Base-by-base conservation (phyloP, 2,797 vertebrate genomes). In the Coreius guichenoti region DNA sequence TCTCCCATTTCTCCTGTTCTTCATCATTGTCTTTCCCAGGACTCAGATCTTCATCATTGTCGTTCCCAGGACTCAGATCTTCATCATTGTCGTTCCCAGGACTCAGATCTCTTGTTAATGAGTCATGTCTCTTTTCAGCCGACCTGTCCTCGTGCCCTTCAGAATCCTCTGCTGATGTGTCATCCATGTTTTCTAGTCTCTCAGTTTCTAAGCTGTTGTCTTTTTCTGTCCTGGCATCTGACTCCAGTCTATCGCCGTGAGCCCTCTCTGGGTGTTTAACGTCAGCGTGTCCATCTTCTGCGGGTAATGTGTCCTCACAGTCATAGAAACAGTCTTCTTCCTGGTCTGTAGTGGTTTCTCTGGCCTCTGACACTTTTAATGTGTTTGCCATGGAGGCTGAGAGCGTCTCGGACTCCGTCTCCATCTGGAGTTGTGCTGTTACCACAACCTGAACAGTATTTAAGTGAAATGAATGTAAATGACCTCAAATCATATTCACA, bases 271-370 rank as follows among this genome's bases (percentile, higher is more conserved):
- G 45, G 31, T 19, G n/a, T 31, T 79, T 87, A 49, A 33, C 4
- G 1, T 39, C 61, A 16, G 21, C 43, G 29, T 78, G 31, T 88
- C 63, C 74, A 36, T 51, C 58, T 39, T 83, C 83, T 77, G 81
- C 86, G 49, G 94, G 94, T 86, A 96, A 91, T 12, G 91, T 94
- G 85, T 97, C 96, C 0, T 91, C 92, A 80, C 96, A 96, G 93
- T 97, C 97, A 81, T 95, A 97, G 93, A 97, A 99, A 84, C 85
- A 72, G n/a, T 96, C 95, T n/a, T 96, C 95, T 3, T 94, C 93
- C 26, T 90, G 89, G 8, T 91, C 49, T 67, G 36, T 54, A 70
- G 54, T 49, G 23, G 2, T 73, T 58, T 49, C 80, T 33, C 45
- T 83, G 26, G 43, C 33, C 29, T 86, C 82, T 1, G 85, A 87